These are phyloP conservation scores for Branchipolynoe longqiensis DNA, from an alignment of 2,888 invertebrate species.

Conservation along the genomic window DNA sequence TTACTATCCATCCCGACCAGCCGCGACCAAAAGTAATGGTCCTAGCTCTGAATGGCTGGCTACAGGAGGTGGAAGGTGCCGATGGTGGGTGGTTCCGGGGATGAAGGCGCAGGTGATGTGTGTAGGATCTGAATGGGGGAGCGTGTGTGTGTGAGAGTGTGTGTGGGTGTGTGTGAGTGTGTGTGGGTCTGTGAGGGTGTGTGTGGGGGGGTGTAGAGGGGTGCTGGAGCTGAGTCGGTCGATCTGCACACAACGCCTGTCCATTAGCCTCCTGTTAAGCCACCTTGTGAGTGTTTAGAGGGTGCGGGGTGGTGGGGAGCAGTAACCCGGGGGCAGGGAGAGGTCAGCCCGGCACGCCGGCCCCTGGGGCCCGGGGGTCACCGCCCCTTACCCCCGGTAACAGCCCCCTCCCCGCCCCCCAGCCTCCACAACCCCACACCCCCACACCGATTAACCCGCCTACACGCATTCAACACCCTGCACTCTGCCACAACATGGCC, in stretches of 20 bases:
- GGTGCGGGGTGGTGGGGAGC: too few relatives aligned
- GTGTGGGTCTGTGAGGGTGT: background rate
- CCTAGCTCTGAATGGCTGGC: too few relatives aligned
- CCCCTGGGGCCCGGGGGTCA: background rate
- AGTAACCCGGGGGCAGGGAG: background rate
- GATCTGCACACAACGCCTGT: constrained; percentile 13
- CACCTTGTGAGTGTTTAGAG: background rate
- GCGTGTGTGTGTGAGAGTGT: too few relatives aligned
- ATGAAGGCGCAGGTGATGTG: too few relatives aligned
- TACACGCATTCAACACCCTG: constrained; percentile 4
- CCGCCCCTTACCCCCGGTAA: background rate
- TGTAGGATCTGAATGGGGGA: too few relatives aligned
- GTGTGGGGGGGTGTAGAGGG: background rate
- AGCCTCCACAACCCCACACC: background rate
- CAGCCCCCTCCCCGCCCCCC: background rate
- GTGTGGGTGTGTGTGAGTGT: too few relatives aligned
- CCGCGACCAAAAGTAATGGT: too few relatives aligned
- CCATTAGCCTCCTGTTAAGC: constrained; percentile 4
- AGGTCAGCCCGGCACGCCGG: background rate
- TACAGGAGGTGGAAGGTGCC: too few relatives aligned
- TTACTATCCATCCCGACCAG: too few relatives aligned
- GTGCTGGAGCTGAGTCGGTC: constrained; percentile 14
- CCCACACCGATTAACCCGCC: background rate
- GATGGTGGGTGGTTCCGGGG: too few relatives aligned
- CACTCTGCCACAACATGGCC: background rate